Evolutionary conservation across 2,797 vertebrate species (phyloP).

Genomic region (Chrysolophus pictus): DNA sequence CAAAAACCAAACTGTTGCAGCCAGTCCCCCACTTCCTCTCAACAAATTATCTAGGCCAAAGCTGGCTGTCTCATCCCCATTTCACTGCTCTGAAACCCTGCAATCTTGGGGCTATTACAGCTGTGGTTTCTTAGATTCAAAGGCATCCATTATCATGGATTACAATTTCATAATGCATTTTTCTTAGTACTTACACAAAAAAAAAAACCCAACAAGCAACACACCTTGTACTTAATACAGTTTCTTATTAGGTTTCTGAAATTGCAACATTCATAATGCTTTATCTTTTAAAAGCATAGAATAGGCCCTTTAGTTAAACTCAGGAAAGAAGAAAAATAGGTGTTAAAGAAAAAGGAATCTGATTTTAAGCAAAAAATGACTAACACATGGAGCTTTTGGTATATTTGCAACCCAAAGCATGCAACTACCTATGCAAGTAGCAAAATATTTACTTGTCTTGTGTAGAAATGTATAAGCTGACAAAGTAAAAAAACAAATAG

Average conservation of each 20-base stretch:
- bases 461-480: not conserved
- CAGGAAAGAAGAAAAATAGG: not conserved
- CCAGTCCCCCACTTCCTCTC: slow-evolving; percentile 35
- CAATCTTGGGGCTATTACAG: slow-evolving; percentile 40
- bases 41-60: slow-evolving; percentile 31
- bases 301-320: not conserved
- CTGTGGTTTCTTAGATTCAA: not conserved
- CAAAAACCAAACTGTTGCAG: slow-evolving; percentile 46
- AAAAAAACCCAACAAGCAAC: not conserved
- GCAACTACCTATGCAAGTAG: not conserved
- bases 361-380: not conserved
- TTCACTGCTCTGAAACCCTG: slow-evolving; percentile 15
- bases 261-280: not conserved
- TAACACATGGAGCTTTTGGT: not conserved
- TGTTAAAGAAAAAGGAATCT: not conserved
- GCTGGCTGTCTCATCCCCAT: not conserved
- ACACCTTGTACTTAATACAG: slow-evolving; percentile 1
- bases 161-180: slow-evolving; percentile 36
- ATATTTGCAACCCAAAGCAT: not conserved
- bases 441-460: not conserved
- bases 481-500: not conserved
- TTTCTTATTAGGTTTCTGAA: slow-evolving; percentile 12
- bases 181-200: slow-evolving; percentile 21
- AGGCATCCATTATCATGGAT: slow-evolving; percentile 38
- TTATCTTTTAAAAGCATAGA: not conserved